Conservation (phyloP, 2,888 invertebrate species). For the Fissipunctia ypsillon region DNA sequence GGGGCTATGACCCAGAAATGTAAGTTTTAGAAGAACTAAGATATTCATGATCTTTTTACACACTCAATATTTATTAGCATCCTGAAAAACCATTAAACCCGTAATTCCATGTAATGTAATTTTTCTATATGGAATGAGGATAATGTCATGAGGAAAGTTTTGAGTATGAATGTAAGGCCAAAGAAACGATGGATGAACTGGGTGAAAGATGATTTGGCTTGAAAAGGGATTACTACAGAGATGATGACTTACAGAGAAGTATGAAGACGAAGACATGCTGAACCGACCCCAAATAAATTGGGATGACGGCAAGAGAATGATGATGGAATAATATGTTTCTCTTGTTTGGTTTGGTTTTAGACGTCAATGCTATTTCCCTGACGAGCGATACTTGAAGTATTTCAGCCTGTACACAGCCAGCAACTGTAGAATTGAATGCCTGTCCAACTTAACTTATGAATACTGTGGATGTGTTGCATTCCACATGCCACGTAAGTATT, state of each 20-base stretch:
- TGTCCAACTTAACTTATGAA: slow-evolving; percentile 70
- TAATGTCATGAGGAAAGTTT: not conserved
- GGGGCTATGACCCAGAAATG: slow-evolving; percentile 68
- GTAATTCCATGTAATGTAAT: not conserved
- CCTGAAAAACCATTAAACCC: not conserved
- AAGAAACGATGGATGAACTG: not conserved
- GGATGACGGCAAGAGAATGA: not conserved
- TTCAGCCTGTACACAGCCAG: slow-evolving; percentile 75
- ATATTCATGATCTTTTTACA: not conserved
- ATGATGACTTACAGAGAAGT: not conserved
- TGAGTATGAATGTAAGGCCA: not conserved
- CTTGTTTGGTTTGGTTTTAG: slow-evolving; percentile 65
- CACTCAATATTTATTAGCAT: no score
- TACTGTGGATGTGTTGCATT: slow-evolving; percentile 73
- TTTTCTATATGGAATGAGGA: not conserved
- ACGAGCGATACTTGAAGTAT: slow-evolving; percentile 71
- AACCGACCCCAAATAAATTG: not conserved
- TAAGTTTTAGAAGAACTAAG: slow-evolving; percentile 58
- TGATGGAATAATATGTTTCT: not conserved
- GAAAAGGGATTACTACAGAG: not conserved
- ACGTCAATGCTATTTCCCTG: slow-evolving; percentile 76
- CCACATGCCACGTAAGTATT: slow-evolving; percentile 79
- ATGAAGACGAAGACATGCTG: not conserved
- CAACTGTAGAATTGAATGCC: slow-evolving; percentile 78
- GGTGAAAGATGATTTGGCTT: not conserved